Evolutionary conservation across 2,797 vertebrate genomes (phyloP).

Genomic region (Pipistrellus pipistrellus): DNA sequence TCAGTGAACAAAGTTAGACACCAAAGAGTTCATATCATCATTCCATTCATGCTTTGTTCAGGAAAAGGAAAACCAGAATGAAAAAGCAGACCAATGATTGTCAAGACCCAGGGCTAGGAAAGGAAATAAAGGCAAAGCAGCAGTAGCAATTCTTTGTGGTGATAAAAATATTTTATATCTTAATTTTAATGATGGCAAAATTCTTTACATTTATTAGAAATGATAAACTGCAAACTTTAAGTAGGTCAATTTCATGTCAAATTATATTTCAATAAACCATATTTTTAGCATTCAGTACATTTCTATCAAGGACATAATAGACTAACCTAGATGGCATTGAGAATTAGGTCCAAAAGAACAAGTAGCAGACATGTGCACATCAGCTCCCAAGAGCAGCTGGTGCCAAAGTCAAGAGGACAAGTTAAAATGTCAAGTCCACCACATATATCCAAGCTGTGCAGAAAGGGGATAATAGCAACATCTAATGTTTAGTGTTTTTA

Average conservation of each 20-base stretch:
- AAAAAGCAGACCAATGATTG: background rate
- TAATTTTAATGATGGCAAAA: background rate
- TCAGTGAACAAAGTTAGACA: background rate
- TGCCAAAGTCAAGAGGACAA: background rate
- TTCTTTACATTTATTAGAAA: background rate
- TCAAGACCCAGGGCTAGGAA: background rate
- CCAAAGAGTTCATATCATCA: background rate
- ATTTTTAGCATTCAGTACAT: background rate
- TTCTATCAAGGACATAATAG: background rate
- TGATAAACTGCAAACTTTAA: background rate
- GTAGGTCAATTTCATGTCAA: background rate
- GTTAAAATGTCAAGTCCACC: background rate
- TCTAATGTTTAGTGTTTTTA: background rate
- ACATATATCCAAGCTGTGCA: background rate
- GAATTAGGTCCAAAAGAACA: conserved; percentile 8
- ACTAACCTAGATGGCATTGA: background rate
- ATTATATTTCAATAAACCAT: background rate
- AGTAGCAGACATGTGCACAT: background rate
- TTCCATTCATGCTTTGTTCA: background rate
- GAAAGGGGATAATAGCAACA: background rate
- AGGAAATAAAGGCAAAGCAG: fast-evolving
- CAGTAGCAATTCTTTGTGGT: background rate
- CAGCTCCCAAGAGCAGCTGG: background rate
- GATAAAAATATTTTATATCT: background rate
- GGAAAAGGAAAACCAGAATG: background rate